Percentiles rank a stretch among this genome's conserved stretches.
Conservation (phyloP, 2,797 vertebrate species). For the Iguana delicatissima region DNA sequence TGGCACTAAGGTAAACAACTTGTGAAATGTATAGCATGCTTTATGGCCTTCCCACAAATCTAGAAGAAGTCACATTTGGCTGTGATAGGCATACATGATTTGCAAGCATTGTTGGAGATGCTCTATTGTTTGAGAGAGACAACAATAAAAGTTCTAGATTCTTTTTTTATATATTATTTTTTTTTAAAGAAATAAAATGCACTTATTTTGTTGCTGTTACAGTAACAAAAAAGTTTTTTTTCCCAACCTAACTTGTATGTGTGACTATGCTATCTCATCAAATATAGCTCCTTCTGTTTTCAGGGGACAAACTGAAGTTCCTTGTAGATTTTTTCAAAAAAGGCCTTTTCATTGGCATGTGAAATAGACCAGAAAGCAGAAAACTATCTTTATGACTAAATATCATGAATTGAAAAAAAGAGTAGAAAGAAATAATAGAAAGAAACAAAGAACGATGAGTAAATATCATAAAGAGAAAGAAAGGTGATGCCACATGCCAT, state of each 20-base stretch:
- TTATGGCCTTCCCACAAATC: neutral
- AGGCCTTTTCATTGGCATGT: neutral
- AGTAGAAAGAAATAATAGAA: too few relatives aligned
- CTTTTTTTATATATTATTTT: too few relatives aligned
- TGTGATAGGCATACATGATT: neutral
- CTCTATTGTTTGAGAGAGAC: neutral
- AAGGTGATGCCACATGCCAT: too few relatives aligned
- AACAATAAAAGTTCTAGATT: neutral
- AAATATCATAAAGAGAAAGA: too few relatives aligned
- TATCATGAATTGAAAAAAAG: too few relatives aligned
- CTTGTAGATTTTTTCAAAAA: neutral
- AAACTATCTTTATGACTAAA: too few relatives aligned
- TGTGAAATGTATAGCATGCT: neutral
- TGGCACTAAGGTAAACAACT: conserved; percentile 16
- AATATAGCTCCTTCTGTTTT: neutral
- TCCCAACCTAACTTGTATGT: neutral
- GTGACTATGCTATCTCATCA: neutral
- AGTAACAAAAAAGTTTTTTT: neutral
- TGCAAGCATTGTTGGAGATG: neutral
- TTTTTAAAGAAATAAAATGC: too few relatives aligned
- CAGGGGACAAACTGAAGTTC: neutral
- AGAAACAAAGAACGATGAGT: too few relatives aligned
- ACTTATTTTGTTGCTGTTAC: too few relatives aligned
- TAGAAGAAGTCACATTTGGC: neutral
- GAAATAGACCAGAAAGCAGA: neutral